Conservation (phyloP, 1,140 invertebrate species). For the Cotesia glomerata region DNA sequence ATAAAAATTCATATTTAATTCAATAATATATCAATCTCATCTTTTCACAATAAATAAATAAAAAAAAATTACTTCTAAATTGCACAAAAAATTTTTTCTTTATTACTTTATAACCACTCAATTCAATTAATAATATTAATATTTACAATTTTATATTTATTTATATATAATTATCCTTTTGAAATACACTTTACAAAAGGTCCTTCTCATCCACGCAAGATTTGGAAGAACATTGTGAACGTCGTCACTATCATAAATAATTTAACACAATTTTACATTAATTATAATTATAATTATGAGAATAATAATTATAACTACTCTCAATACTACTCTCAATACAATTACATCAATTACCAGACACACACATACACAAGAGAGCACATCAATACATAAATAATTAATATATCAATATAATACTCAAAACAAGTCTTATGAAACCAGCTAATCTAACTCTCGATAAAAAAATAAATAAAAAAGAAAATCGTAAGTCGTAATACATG, state of each 20-base stretch:
- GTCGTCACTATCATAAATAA: constrained; percentile 9
- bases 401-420: too few relatives aligned
- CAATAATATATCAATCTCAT: too few relatives aligned
- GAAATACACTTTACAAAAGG: constrained; percentile 31
- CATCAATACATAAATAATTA: too few relatives aligned
- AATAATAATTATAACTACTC: too few relatives aligned
- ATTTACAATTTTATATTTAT: neutral
- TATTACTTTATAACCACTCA: neutral
- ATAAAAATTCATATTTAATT: too few relatives aligned
- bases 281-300: neutral
- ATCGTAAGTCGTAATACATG: neutral
- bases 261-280: neutral
- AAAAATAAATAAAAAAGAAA: neutral
- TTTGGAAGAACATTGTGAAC: constrained; percentile 36
- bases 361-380: too few relatives aligned
- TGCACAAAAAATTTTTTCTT: too few relatives aligned
- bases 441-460: neutral
- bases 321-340: too few relatives aligned
- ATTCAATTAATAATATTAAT: constrained; percentile 13
- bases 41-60: too few relatives aligned
- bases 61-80: too few relatives aligned
- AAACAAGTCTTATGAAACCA: too few relatives aligned
- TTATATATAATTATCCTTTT: neutral
- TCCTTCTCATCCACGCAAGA: constrained; percentile 24
- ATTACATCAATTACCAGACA: too few relatives aligned